phyloP scores from a whole-genome alignment of 2,113 vertebrate species.

The Grantiella picta region DNA sequence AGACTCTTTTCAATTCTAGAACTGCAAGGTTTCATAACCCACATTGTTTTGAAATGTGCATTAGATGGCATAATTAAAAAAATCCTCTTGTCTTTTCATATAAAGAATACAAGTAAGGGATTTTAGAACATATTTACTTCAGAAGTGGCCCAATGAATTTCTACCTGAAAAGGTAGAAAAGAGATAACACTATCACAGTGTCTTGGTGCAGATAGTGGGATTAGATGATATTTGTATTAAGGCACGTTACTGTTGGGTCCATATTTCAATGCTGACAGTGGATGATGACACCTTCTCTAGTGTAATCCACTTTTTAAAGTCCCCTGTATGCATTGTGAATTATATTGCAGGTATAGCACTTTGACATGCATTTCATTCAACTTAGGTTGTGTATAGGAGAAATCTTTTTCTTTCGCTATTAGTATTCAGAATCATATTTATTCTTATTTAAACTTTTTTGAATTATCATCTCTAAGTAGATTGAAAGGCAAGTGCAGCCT shows the following conservation, averaged over 20 bases:
- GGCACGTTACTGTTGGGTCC: background rate
- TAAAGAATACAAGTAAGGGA: background rate
- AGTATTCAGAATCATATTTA: background rate
- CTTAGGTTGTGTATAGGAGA: rapidly evolving
- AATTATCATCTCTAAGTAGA: background rate
- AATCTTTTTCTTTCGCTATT: background rate
- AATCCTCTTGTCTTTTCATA: background rate
- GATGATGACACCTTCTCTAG: background rate
- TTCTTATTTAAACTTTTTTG: background rate
- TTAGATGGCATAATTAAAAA: background rate
- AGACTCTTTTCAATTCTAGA: background rate
- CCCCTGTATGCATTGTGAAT: background rate
- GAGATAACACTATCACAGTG: background rate
- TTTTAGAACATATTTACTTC: background rate
- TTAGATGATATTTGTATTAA: background rate
- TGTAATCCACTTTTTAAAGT: background rate
- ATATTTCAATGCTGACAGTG: background rate
- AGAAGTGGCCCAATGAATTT: background rate
- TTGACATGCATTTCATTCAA: background rate
- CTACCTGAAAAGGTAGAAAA: background rate
- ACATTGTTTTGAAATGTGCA: background rate
- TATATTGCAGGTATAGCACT: background rate
- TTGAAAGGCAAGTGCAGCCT: background rate
- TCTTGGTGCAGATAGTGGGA: background rate
- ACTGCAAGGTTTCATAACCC: background rate